Conservation (phyloP, 2,888 invertebrate genomes). For the Torymus texanus region DNA sequence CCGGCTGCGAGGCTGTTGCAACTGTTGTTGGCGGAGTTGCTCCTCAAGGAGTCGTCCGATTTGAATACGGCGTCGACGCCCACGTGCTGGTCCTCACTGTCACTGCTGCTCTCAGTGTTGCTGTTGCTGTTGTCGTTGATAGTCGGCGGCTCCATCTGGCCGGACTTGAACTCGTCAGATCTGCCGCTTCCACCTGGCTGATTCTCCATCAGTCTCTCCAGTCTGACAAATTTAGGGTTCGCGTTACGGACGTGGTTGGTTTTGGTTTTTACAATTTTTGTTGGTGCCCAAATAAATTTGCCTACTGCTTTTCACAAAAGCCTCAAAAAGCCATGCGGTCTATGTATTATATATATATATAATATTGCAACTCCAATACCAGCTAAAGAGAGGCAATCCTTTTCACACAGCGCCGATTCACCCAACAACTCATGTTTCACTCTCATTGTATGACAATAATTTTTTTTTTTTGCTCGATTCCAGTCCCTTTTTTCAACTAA, state of each 20-base stretch:
- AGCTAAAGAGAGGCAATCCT: slow-evolving; percentile 44
- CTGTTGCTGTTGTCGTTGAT: no score
- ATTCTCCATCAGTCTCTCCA: slow-evolving; percentile 72
- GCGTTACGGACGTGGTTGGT: slow-evolving; percentile 60
- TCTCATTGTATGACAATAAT: no score
- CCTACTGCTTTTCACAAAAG: slow-evolving; percentile 11
- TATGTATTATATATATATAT: not conserved
- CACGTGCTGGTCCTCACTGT: not conserved
- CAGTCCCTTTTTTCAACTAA: no score
- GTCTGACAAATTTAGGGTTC: slow-evolving; percentile 72
- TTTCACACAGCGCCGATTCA: slow-evolving; percentile 7
- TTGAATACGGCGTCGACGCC: slow-evolving; percentile 43
- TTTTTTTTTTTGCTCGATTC: no score
- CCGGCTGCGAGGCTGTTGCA: slow-evolving; percentile 58
- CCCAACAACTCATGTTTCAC: no score
- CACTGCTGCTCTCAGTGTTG: no score
- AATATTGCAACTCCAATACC: not conserved
- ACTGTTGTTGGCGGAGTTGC: slow-evolving; percentile 27
- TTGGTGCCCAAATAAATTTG: not conserved
- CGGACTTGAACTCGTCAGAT: slow-evolving; percentile 32
- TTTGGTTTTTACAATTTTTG: not conserved
- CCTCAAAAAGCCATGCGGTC: slow-evolving; percentile 45
- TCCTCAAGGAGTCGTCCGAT: slow-evolving; percentile 42
- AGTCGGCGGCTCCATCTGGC: no score
- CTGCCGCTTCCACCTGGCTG: slow-evolving; percentile 61